A percentile compares a stretch with the other conserved stretches of the same genome.
Evolutionary conservation across 2,113 vertebrate genomes (phyloP).

Genomic region (Phrynosoma blainvillii): DNA sequence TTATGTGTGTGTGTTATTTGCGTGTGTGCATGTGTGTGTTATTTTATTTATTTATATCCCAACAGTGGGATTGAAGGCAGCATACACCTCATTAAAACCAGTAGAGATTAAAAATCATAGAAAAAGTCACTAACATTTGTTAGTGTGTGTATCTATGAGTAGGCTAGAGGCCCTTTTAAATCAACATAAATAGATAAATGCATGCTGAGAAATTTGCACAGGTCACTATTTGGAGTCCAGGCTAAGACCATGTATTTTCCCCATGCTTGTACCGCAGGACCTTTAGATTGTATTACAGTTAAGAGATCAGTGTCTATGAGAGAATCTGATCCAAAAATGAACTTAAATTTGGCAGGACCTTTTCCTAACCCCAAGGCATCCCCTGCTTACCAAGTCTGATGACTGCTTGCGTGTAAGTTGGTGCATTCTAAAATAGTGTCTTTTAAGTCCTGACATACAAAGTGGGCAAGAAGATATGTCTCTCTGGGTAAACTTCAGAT

Average conservation of each 20-base stretch:
- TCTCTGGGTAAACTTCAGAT: constrained; percentile 3
- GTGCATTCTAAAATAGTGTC: not conserved
- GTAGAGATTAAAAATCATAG: too few species aligned
- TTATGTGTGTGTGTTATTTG: too few species aligned
- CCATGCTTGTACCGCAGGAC: not conserved
- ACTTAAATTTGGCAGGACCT: not conserved
- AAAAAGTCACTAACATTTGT: too few species aligned
- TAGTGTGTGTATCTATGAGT: too few species aligned
- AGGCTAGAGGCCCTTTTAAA: not conserved
- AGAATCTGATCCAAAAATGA: not conserved
- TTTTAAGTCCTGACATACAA: not conserved
- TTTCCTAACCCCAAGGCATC: not conserved
- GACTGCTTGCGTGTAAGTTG: not conserved
- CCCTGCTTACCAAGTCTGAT: not conserved
- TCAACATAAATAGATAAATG: not conserved
- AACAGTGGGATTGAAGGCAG: too few species aligned
- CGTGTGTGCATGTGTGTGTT: too few species aligned
- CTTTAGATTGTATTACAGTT: constrained; percentile 21
- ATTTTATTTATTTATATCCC: too few species aligned
- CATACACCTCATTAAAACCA: too few species aligned
- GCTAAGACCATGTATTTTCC: not conserved
- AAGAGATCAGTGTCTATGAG: not conserved
- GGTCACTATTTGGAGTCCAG: not conserved
- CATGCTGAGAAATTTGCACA: not conserved
- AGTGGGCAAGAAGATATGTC: not conserved